Conservation (phyloP, 2,797 vertebrate species). For the Lacerta bilineata region DNA sequence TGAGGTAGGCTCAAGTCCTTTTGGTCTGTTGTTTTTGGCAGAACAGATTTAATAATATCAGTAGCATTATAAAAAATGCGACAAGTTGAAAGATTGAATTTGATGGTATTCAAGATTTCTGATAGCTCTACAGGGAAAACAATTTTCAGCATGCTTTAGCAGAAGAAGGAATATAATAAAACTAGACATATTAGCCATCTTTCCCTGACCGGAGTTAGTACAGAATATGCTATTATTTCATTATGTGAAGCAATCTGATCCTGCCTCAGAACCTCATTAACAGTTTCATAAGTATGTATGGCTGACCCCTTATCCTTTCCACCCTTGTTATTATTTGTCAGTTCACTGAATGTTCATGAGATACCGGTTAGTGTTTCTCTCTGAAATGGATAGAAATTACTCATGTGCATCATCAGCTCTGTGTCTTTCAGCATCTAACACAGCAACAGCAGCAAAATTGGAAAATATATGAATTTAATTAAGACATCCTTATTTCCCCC, state of each 20-base stretch:
- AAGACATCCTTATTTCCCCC: background rate
- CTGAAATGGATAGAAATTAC: slow-evolving; percentile 14
- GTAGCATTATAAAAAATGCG: slow-evolving; percentile 42
- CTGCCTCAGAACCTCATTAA: background rate
- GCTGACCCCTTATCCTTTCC: background rate
- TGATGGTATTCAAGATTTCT: slow-evolving; percentile 30
- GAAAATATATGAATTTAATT: slow-evolving; percentile 33
- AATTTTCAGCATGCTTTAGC: background rate
- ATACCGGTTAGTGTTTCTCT: slow-evolving; percentile 7
- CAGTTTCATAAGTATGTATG: background rate
- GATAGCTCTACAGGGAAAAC: slow-evolving; percentile 17
- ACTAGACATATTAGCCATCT: background rate
- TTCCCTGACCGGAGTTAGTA: background rate
- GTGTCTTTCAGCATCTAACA: slow-evolving; percentile 16
- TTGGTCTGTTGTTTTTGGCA: slow-evolving; percentile 53
- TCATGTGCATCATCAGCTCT: slow-evolving; percentile 4
- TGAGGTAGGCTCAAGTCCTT: slow-evolving; percentile 43
- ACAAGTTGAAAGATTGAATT: slow-evolving; percentile 52
- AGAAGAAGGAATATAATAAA: slow-evolving; percentile 26
- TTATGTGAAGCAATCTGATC: background rate
- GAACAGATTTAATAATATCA: slow-evolving; percentile 45
- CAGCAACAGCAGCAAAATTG: background rate
- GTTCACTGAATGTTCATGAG: slow-evolving; percentile 9
- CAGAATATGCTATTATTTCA: slow-evolving; percentile 8
- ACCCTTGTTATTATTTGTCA: background rate